Evolutionary conservation across 2,888 invertebrate genomes (phyloP), one percentile per base, ranked within the genome.

Genomic region (Leptopterna dolabrata): DNA sequence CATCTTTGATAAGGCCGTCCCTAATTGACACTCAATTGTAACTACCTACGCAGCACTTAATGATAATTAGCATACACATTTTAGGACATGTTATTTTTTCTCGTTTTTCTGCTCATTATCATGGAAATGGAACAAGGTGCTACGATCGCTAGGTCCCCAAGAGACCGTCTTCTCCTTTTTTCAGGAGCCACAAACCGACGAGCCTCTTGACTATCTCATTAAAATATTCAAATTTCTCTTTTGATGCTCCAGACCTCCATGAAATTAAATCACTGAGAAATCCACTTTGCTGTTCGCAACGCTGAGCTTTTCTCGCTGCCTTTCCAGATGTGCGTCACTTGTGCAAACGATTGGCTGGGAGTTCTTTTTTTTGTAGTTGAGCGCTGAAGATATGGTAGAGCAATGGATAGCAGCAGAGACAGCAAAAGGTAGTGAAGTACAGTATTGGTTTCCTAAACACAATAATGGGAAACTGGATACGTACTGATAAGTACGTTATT

Each of bases 241-340:
- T 78, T 78, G 78, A 78, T 78, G 78, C 45, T 78, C 45, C 78
- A 78, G 78, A 78, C 45, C 78, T 24, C 78, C 78, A 78, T 78
- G 78, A 45, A 78, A 78, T 78, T 78, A 78, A 78, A 78, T 45
- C 45, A 78, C 45, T 78, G 78, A 43, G 36, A 76, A 78, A 45
- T 78, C 45, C 14, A 78, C 45, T 19, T 78, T 41, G 19, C 63
- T 63, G 19, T 63, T 63, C 24, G 24, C 63, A 7, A 63, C 63
- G 55, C 63, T 63, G 24, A 11, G 7, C 63, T 63, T 7, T 24
- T 63, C 63, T 13, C 13, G 24, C 63, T 19, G 19, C 24, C 63
- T 63, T 63, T 55, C 7, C 55, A 55, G 55, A n/a, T 19, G 6
- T 0, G n/a, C 55, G n/a, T 55, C n/a, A n/a, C n/a, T 19, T 55